phyloP scores from a whole-genome alignment of 2,113 vertebrate genomes.

The Phodopus roborovskii region DNA sequence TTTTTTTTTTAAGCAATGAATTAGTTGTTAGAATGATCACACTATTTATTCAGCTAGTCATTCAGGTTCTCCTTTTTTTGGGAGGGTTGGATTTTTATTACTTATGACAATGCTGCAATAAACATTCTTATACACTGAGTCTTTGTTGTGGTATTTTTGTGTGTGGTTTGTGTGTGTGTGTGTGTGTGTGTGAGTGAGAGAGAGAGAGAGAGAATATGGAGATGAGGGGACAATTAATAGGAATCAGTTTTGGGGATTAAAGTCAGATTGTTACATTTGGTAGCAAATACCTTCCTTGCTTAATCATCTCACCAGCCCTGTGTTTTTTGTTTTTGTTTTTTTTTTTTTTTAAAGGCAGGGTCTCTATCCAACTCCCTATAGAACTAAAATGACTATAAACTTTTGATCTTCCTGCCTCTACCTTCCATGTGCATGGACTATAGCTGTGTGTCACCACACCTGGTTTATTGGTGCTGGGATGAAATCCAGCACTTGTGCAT shows the following conservation, averaged over 20 bases:
- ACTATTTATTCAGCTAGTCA: constrained; percentile 60
- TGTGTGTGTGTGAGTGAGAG: neutral
- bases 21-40: constrained; percentile 11
- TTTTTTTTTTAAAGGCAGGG: neutral
- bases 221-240: neutral
- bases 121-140: constrained; percentile 14
- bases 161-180: neutral
- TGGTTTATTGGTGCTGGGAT: neutral
- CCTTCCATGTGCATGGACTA: neutral
- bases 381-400: neutral
- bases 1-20: constrained; percentile 63
- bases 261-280: neutral
- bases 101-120: constrained; percentile 65
- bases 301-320: neutral
- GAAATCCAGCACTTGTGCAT: neutral
- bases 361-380: neutral
- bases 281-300: neutral
- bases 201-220: too few relatives aligned
- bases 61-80: neutral
- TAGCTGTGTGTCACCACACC: too few relatives aligned
- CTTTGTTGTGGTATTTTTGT: neutral
- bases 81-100: neutral
- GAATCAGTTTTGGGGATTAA: neutral
- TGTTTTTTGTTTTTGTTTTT: neutral
- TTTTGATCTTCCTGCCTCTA: neutral